Conservation (phyloP, 2,113 vertebrate genomes). For the Indicator indicator region DNA sequence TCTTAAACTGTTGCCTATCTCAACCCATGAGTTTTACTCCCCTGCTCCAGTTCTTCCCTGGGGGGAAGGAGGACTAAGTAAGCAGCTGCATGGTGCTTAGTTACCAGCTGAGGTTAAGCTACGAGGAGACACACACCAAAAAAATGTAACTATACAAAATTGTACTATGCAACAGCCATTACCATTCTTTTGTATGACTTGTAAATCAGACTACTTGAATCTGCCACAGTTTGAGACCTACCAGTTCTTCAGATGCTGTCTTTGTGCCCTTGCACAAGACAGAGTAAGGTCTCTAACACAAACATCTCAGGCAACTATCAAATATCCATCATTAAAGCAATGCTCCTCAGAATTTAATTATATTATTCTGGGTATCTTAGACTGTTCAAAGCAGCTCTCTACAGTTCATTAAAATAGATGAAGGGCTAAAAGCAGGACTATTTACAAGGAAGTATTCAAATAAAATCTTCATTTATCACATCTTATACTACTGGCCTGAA, state of each 20-base stretch:
- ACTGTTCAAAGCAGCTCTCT: neutral
- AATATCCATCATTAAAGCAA: neutral
- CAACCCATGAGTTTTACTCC: neutral
- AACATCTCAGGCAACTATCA: neutral
- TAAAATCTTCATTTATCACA: neutral
- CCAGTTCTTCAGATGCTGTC: neutral
- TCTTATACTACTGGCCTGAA: neutral
- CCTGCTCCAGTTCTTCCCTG: neutral
- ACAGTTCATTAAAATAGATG: neutral
- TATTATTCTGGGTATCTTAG: neutral
- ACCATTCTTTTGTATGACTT: neutral
- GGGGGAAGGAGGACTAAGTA: neutral
- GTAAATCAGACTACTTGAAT: neutral
- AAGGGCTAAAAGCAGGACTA: neutral
- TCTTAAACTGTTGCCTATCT: neutral
- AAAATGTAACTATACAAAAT: neutral
- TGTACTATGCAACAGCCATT: neutral
- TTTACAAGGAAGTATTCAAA: neutral
- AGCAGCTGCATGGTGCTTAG: neutral
- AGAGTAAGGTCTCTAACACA: neutral
- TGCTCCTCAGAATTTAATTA: neutral
- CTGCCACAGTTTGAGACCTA: neutral
- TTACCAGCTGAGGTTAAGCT: neutral
- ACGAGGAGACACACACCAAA: neutral
- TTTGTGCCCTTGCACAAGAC: neutral